Evolutionary conservation across 2,888 invertebrate species (phyloP).

Genomic region (Stegana nigrithorax): DNA sequence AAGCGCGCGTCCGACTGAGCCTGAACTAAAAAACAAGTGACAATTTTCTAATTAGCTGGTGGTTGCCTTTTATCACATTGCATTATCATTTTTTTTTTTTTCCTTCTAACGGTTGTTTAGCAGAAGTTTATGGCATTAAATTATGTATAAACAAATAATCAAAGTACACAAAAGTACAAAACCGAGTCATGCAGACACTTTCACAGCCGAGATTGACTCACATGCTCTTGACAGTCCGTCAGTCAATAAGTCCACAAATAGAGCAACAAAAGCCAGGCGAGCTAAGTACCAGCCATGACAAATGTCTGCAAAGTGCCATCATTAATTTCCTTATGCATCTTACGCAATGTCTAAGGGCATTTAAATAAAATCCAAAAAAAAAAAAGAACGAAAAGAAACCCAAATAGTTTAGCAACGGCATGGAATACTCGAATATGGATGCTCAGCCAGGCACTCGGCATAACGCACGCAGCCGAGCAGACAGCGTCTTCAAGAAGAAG

Average conservation of each 20-base stretch:
- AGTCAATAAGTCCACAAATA: conserved; percentile 2
- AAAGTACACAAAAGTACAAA: too few species aligned
- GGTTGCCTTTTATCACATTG: conserved; percentile 6
- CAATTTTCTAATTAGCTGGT: conserved; percentile 9
- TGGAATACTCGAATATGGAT: conserved; percentile 7
- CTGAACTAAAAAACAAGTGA: conserved; percentile 3
- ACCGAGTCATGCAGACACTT: not conserved
- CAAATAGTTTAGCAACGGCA: too few species aligned
- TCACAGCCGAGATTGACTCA: too few species aligned
- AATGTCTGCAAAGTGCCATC: conserved; percentile 6
- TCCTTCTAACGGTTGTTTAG: not conserved
- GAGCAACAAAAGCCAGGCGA: too few species aligned
- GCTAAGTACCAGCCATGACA: not conserved
- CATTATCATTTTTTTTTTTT: not conserved
- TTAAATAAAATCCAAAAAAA: too few species aligned
- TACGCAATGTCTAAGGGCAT: not conserved
- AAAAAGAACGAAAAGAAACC: too few species aligned
- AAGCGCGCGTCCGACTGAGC: not conserved
- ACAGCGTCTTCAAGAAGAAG: not conserved
- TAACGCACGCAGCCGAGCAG: not conserved
- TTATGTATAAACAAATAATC: not conserved
- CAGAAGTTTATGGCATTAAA: not conserved
- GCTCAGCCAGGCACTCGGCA: conserved; percentile 3
- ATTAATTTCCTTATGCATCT: conserved; percentile 3
- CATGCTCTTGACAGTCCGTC: not conserved